These are phyloP conservation scores for Nebria ingens DNA, from an alignment of 1,140 invertebrate species.

Conservation along the genomic window DNA sequence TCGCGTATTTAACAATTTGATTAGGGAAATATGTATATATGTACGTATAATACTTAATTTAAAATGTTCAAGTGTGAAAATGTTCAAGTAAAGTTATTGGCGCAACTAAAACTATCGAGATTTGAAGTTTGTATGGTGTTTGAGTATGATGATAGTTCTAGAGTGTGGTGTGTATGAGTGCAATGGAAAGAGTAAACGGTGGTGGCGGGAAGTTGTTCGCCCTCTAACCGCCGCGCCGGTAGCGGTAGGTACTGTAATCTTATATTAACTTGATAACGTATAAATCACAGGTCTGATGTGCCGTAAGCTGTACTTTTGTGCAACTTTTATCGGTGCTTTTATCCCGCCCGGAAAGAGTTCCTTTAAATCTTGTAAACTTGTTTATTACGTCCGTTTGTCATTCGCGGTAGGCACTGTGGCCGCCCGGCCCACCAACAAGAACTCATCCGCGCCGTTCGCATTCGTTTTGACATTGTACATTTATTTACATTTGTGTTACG, in stretches of 20 bases:
- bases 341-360: slow-evolving; percentile 5
- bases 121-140: no score
- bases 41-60: no score
- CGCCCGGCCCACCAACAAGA: background rate
- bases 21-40: no score
- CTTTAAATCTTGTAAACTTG: slow-evolving; percentile 6
- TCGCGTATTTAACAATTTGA: no score
- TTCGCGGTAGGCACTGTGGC: background rate
- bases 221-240: background rate
- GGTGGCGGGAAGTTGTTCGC: no score
- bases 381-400: slow-evolving; percentile 8
- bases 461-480: background rate
- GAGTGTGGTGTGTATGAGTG: no score
- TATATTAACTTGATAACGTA: slow-evolving; percentile 9
- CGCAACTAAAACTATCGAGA: no score
- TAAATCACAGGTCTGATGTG: slow-evolving; percentile 5
- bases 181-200: no score
- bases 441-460: background rate
- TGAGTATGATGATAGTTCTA: no score
- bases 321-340: slow-evolving; percentile 6
- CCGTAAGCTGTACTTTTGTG: slow-evolving; percentile 6
- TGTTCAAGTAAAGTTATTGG: no score
- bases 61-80: no score
- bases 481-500: background rate
- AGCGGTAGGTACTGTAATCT: slow-evolving; percentile 1